These are phyloP conservation scores for Rapana venosa DNA, from an alignment of 2,888 invertebrate species.

Conservation along the genomic window DNA sequence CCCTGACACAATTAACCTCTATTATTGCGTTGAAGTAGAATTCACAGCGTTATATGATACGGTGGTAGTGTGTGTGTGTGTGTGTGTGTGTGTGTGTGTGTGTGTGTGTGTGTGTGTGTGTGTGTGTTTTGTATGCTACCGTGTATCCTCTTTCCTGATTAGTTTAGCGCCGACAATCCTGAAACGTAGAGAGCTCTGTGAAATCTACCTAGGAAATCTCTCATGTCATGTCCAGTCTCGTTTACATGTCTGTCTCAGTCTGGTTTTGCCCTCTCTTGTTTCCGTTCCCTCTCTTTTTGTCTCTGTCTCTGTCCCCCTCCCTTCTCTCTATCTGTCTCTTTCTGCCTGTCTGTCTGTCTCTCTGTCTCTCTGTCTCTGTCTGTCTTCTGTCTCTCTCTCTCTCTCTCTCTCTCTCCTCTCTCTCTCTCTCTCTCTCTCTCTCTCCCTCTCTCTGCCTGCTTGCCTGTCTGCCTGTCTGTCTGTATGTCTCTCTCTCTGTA, in stretches of 20 bases:
- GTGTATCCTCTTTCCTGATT: no score
- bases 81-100: no score
- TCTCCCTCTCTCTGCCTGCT: neutral
- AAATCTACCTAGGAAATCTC: no score
- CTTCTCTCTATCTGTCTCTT: neutral
- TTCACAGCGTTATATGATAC: no score
- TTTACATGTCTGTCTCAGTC: neutral
- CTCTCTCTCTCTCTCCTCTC: neutral
- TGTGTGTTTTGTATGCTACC: no score
- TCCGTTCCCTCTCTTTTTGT: neutral
- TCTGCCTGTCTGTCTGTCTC: neutral
- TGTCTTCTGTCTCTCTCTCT: neutral
- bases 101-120: no score
- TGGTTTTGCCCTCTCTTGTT: neutral
- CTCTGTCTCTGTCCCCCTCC: neutral
- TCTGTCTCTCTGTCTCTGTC: neutral
- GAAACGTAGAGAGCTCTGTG: no score
- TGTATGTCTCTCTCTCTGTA: neutral
- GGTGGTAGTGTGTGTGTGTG: no score
- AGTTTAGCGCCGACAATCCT: no score
- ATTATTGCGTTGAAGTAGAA: no score
- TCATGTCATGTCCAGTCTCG: neutral
- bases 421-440: neutral
- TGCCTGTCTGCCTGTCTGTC: neutral
- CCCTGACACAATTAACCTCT: no score